Evolutionary conservation across 2,113 vertebrate species (phyloP), one percentile per base, ranked within the genome.

Genomic region (Siphamia tubifer): DNA sequence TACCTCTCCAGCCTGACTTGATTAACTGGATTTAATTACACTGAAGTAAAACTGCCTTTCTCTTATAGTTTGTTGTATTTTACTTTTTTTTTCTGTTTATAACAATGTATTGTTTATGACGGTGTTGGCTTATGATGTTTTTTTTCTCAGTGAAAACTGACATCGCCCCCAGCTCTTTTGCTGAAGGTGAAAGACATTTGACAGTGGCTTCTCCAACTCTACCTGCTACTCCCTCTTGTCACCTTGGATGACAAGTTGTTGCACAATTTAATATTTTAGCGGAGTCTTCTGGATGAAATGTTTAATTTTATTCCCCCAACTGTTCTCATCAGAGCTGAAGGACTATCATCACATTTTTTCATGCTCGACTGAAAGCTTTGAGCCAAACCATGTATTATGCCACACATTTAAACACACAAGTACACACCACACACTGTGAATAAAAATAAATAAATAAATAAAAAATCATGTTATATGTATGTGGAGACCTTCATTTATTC

Each of bases 221-320:
- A 49, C 28, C 13, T 35, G 20, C 51, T 70, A 21, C 13, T 47
- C 30, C 21, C 4, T 28, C 44, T 25, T 36, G 64, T 74, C 68
- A 56, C 16, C 44, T 53, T 39, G 4, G 45, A 51, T 62, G 45
- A 56, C 38, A 52, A 30, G 24, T 40, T 15, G 13, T 53, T 30
- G 61, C 60, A 44, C 20, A 42, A 28, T 20, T 48, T 48, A 51
- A 56, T 69, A 43, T 76, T 82, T 74, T 25, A 51, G 27, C 38
- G 0, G 8, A 61, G 57, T 20, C 6, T 20, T 17, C 19, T 8
- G 47, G 11, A n/a, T 82, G 51, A 51, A 51, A 38, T 42, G 10
- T 71, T 79, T 69, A 61, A 47, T n/a, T n/a, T n/a, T n/a, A n/a
- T n/a, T n/a, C n/a, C n/a, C n/a, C n/a, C 23, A 38, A 0, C 45